Conservation (phyloP, 1,140 invertebrate species). For the Acromyrmex echinatior region DNA sequence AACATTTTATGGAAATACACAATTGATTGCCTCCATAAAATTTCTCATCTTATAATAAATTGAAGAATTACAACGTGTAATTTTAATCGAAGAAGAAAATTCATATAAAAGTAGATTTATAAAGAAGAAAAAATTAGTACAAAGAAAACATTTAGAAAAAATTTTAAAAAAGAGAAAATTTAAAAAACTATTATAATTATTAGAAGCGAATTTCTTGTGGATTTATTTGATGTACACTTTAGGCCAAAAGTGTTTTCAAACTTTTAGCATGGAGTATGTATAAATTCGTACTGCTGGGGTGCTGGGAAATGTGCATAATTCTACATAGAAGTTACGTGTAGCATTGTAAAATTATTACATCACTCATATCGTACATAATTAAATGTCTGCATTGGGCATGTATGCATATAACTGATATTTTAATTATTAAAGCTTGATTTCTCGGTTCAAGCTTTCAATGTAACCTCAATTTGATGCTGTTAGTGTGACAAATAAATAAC, state of each 20-base stretch:
- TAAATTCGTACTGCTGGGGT: background rate
- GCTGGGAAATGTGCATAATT: background rate
- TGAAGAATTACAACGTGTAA: background rate
- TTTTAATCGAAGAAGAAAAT: background rate
- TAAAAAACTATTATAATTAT: background rate
- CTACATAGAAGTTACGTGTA: background rate
- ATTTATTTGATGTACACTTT: background rate
- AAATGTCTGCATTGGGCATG: background rate
- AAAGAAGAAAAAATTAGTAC: background rate
- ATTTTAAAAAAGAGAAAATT: background rate
- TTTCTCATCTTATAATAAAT: background rate
- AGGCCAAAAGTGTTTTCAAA: too few species aligned
- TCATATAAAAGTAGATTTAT: background rate
- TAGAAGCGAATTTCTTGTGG: background rate
- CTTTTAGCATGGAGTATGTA: too few species aligned
- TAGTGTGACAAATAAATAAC: slow-evolving; percentile 34
- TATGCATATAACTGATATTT: slow-evolving; percentile 31
- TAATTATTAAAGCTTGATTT: slow-evolving; percentile 40
- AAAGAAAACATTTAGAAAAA: background rate
- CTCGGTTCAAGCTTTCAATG: slow-evolving; percentile 11
- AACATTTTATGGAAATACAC: slow-evolving; percentile 20
- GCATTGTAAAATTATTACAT: background rate
- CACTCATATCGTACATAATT: background rate
- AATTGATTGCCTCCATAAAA: background rate
- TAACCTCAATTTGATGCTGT: slow-evolving; percentile 1